These are phyloP conservation scores for Xiphias gladius DNA, from an alignment of 2,113 vertebrate species.

Conservation along the genomic window DNA sequence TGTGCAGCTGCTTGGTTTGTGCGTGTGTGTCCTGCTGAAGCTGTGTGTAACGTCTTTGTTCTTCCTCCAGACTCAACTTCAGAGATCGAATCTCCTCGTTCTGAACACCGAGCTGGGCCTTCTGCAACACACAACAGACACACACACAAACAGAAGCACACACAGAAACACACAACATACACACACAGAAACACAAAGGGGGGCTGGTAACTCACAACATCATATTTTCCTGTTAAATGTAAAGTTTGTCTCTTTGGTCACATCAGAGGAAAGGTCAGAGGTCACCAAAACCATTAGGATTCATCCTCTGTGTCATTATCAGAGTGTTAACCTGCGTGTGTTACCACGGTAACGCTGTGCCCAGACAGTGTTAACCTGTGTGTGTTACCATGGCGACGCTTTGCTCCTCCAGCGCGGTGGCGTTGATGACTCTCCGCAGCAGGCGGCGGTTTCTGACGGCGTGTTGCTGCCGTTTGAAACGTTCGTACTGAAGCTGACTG, in stretches of 20 bases:
- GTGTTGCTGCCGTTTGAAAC: constrained; percentile 96
- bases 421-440: constrained; percentile 89
- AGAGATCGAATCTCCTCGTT: constrained; percentile 90
- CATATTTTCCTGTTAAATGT: too few species aligned
- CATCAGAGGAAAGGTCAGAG: not conserved
- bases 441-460: constrained; percentile 94
- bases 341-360: constrained; percentile 94
- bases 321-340: too few species aligned
- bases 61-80: constrained; percentile 90
- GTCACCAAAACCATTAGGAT: too few species aligned
- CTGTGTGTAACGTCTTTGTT: constrained; percentile 86
- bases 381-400: constrained; percentile 92
- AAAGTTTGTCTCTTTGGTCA: too few species aligned
- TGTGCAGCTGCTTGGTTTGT: constrained; percentile 36
- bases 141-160: not conserved
- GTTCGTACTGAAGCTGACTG: constrained; percentile 92
- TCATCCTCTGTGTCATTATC: too few species aligned
- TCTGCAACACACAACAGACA: constrained; percentile 80
- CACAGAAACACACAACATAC: constrained; percentile 13
- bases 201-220: too few species aligned
- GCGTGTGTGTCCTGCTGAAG: constrained; percentile 87
- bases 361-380: too few species aligned
- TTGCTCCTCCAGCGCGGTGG: constrained; percentile 92
- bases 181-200: not conserved
- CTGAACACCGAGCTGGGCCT: constrained; percentile 91